phyloP scores from a whole-genome alignment of 1,140 invertebrate species.

The Calephelis virginiensis region DNA sequence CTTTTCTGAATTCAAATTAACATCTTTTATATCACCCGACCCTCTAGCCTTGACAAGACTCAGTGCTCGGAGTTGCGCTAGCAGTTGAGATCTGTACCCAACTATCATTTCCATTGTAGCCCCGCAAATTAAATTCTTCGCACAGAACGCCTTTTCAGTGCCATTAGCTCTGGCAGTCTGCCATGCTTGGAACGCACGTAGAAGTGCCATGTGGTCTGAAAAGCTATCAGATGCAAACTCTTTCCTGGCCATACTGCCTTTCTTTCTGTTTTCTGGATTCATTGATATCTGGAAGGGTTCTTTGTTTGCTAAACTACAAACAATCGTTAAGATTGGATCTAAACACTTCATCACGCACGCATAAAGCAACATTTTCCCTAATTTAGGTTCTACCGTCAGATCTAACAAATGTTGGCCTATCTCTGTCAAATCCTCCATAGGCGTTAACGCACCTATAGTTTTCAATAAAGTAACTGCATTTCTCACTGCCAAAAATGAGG shows the following conservation, averaged over 20 bases:
- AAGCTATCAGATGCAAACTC: slow-evolving; percentile 87
- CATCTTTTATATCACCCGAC: slow-evolving; percentile 85
- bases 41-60: slow-evolving; percentile 90
- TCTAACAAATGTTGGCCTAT: slow-evolving; percentile 89
- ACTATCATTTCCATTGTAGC: slow-evolving; percentile 93
- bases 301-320: slow-evolving; percentile 90
- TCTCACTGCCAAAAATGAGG: slow-evolving; percentile 86
- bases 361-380: slow-evolving; percentile 95
- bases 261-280: slow-evolving; percentile 82
- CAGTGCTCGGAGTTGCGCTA: slow-evolving; percentile 91
- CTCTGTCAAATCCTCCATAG: slow-evolving; percentile 91
- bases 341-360: slow-evolving; percentile 95
- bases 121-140: slow-evolving; percentile 88
- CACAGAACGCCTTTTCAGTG: slow-evolving; percentile 87
- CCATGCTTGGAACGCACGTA: slow-evolving; percentile 92
- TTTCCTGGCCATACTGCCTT: slow-evolving; percentile 80
- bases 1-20: slow-evolving; percentile 92
- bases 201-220: slow-evolving; percentile 94
- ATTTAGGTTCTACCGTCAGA: slow-evolving; percentile 92
- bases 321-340: slow-evolving; percentile 96
- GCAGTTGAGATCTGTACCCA: slow-evolving; percentile 86
- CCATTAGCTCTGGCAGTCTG: slow-evolving; percentile 83
- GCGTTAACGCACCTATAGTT: slow-evolving; percentile 90
- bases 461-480: slow-evolving; percentile 89
- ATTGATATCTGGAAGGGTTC: slow-evolving; percentile 90